Evolutionary conservation across 1,140 invertebrate species (phyloP), one percentile per base, ranked within the genome.

Genomic region (Drosophila punjabiensis): DNA sequence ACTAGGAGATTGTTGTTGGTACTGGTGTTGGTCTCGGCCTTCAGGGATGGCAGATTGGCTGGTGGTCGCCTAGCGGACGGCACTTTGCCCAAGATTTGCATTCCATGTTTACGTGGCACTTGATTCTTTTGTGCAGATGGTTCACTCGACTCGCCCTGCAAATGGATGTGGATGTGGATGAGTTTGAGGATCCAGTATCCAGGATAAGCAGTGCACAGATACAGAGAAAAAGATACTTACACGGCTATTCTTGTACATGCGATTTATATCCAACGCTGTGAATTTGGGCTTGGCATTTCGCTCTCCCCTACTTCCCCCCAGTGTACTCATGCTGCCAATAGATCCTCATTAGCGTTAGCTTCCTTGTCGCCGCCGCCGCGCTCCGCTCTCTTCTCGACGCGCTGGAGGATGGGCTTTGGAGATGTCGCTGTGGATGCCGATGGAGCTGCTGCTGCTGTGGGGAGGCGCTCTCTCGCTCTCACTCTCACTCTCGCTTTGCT

Each of bases 41-140:
- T 99, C 94, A 99, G 95, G 96, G 98, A 99, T 94, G 98, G 98
- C 94, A 99, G 95, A 96, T 99, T 98, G 93, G 97, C 98, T 94
- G 98, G 98, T 94, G 98, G 97, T 94, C 98, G 96, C 94, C 98
- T 96, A 94, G 97, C 96, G 94, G 96, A 97, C 93, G 97, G 97
- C 94, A 99, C 97, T 96, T 99, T 99, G 95, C 98, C 98, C 96
- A 99, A 96, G 95, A 96, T 98, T 97, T 99, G 98, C 96, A 99
- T 97, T 95, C 98, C 98, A 98, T 99, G 98, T 97, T 98, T 98
- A 94, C 97, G 96, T 92, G 96, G 96, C 95, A 96, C 95, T 95
- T 97, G 96, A 94, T 96, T 98, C 95, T 97, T 97, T 92, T 97
- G 96, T 93, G 96, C 96, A 91, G 96, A 96, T 92, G 96, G 96